Evolutionary conservation across 1,140 invertebrate genomes (phyloP).

Genomic region (Paraescarpia echinospica): DNA sequence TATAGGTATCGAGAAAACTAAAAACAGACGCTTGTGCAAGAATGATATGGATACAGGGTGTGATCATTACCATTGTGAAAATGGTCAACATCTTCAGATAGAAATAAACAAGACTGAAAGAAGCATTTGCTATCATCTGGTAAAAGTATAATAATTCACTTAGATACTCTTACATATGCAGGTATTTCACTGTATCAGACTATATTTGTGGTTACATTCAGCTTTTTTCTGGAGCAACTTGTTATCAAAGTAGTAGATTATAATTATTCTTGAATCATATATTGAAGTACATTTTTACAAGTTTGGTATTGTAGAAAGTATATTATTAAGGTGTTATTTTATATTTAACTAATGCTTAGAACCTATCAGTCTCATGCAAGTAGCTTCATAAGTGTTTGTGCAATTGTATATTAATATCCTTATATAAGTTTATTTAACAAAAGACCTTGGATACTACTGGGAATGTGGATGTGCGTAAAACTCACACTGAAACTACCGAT

Average conservation of each 20-base stretch:
- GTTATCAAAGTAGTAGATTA: not conserved
- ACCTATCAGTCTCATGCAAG: not conserved
- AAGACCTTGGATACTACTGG: not conserved
- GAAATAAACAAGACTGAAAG: not conserved
- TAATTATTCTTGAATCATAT: not conserved
- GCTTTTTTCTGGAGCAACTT: not conserved
- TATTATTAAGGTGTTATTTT: not conserved
- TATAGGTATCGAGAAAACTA: not conserved
- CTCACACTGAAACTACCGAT: not conserved
- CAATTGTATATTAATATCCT: not conserved
- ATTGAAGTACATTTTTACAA: not conserved
- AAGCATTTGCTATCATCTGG: not conserved
- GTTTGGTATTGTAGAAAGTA: not conserved
- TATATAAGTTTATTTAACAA: not conserved
- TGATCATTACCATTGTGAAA: not conserved
- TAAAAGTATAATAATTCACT: not conserved
- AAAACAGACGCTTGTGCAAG: not conserved
- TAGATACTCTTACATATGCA: not conserved
- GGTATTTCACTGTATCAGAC: not conserved
- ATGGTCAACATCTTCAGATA: not conserved
- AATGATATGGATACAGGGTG: not conserved
- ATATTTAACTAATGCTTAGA: not conserved
- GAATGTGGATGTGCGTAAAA: not conserved
- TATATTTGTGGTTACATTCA: not conserved
- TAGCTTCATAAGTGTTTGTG: not conserved